phyloP scores from a whole-genome alignment of 2,797 vertebrate species.

The Pelochelys cantorii region DNA sequence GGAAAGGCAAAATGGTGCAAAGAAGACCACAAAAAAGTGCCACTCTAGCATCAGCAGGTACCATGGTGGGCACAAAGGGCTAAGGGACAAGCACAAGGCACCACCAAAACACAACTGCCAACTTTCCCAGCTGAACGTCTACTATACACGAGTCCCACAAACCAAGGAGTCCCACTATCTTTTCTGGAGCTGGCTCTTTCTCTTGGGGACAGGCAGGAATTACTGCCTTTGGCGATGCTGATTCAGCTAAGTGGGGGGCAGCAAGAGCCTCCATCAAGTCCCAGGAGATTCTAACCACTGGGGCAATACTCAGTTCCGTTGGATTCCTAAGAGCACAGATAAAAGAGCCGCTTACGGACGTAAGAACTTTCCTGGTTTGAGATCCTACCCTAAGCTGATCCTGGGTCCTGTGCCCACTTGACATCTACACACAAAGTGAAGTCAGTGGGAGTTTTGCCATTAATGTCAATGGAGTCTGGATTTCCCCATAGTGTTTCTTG shows the following conservation, averaged over 20 bases:
- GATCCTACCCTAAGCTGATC: not conserved
- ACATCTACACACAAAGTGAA: not conserved
- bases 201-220: not conserved
- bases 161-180: not conserved
- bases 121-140: not conserved
- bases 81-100: not conserved
- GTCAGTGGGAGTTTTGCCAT: not conserved
- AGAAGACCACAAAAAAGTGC: not conserved
- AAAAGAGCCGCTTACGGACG: not conserved
- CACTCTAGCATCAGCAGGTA: not conserved
- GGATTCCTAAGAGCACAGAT: too few species aligned
- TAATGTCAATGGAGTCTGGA: not conserved
- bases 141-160: not conserved
- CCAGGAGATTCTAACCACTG: not conserved
- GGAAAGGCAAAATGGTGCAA: not conserved
- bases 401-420: not conserved
- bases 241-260: not conserved
- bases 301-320: not conserved
- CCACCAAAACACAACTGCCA: not conserved
- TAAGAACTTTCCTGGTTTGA: not conserved
- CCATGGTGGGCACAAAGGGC: not conserved
- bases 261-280: not conserved
- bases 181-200: not conserved
- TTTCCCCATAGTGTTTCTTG: not conserved
- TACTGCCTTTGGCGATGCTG: accelerated